phyloP scores from a whole-genome alignment of 1,140 invertebrate genomes.

The Wasmannia auropunctata region DNA sequence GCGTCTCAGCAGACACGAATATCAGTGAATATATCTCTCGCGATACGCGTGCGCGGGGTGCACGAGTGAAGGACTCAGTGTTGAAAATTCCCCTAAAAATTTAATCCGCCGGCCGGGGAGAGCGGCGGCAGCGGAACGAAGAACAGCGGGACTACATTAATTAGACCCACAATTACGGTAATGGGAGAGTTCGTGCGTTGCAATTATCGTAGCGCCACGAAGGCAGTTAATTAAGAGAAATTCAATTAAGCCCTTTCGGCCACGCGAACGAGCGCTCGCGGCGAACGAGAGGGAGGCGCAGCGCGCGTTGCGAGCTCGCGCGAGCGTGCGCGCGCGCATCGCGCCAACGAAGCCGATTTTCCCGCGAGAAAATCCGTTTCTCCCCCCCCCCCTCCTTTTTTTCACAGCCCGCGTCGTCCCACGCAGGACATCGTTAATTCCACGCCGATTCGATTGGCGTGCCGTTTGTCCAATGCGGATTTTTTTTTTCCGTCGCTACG shows the following conservation, averaged over 20 bases:
- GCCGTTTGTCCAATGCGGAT: slow-evolving; percentile 19
- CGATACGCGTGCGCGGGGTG: not conserved
- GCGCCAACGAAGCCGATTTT: slow-evolving; percentile 30
- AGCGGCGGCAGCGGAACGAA: slow-evolving; percentile 1
- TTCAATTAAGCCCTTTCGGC: slow-evolving; percentile 75
- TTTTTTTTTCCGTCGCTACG: slow-evolving; percentile 21
- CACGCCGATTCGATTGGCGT: slow-evolving; percentile 37
- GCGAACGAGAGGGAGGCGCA: not conserved
- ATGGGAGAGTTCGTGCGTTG: slow-evolving; percentile 74
- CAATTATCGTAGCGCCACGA: slow-evolving; percentile 73
- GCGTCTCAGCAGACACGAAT: not conserved
- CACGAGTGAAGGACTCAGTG: not conserved
- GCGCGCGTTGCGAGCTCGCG: not conserved
- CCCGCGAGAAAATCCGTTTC: slow-evolving; percentile 35
- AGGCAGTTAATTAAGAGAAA: slow-evolving; percentile 76
- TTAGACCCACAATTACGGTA: slow-evolving; percentile 76
- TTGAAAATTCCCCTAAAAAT: slow-evolving; percentile 62
- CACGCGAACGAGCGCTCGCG: slow-evolving; percentile 15
- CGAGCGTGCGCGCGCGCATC: slow-evolving; percentile 1
- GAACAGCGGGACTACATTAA: slow-evolving; percentile 70
- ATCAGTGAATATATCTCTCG: slow-evolving; percentile 28
- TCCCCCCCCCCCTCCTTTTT: not conserved
- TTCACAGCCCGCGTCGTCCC: not conserved
- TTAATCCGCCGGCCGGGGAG: slow-evolving; percentile 50
- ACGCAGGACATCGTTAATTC: slow-evolving; percentile 24